A percentile compares a stretch with the other conserved stretches of the same genome.
phyloP scores from a whole-genome alignment of 2,797 vertebrate species.

The Lagorchestes hirsutus region DNA sequence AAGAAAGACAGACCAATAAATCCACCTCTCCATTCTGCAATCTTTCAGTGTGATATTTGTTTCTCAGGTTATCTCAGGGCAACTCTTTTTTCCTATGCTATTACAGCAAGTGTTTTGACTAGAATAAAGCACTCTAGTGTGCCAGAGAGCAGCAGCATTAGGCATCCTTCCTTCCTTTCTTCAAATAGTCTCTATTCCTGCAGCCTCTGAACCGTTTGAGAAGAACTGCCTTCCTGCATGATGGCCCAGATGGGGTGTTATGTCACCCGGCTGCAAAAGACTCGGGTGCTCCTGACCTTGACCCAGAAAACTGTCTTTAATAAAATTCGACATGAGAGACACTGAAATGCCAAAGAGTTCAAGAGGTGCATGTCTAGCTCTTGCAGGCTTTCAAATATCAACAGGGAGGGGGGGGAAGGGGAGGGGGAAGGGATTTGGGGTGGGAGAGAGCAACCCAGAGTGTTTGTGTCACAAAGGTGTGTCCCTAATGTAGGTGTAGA shows the following conservation, averaged over 20 bases:
- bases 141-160: not conserved
- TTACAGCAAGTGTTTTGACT: not conserved
- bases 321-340: slow-evolving; percentile 30
- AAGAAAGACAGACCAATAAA: not conserved
- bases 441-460: not conserved
- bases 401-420: not conserved
- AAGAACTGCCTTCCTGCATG: not conserved
- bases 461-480: slow-evolving; percentile 26
- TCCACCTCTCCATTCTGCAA: not conserved
- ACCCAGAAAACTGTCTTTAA: slow-evolving; percentile 54
- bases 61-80: not conserved
- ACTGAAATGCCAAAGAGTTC: slow-evolving; percentile 38
- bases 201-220: not conserved
- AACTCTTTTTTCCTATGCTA: not conserved
- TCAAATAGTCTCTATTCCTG: not conserved
- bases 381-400: not conserved
- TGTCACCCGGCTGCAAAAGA: not conserved
- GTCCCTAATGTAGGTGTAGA: not conserved
- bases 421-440: not conserved
- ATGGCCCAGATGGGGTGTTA: not conserved
- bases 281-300: slow-evolving; percentile 26
- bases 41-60: not conserved
- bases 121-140: not conserved
- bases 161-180: not conserved
- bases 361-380: not conserved